Conservation (phyloP, 2,113 vertebrate species). For the Nothobranchius furzeri region DNA sequence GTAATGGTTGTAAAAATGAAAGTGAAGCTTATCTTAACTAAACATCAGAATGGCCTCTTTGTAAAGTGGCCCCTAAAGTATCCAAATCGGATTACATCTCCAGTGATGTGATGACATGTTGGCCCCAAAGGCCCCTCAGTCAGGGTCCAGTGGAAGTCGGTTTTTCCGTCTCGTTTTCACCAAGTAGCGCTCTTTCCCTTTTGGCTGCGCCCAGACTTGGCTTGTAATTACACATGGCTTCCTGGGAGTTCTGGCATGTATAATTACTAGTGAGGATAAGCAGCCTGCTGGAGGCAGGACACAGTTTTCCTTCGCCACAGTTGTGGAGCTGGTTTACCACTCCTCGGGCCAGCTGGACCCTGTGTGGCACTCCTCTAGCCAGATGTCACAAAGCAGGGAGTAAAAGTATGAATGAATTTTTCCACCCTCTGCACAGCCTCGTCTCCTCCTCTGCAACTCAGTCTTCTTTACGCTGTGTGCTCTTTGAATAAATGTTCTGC, state of each 20-base stretch:
- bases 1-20: constrained; percentile 22
- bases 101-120: constrained; percentile 27
- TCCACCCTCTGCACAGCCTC: constrained; percentile 10
- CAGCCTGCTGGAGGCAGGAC: constrained; percentile 61
- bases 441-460: constrained; percentile 11
- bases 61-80: constrained; percentile 14
- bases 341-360: constrained; percentile 56
- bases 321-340: constrained; percentile 46
- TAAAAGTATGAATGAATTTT: constrained; percentile 44
- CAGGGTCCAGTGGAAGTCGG: constrained; percentile 32
- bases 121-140: constrained; percentile 31
- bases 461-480: constrained; percentile 6
- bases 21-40: background rate
- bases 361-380: constrained; percentile 48
- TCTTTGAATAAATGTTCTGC: constrained; percentile 32
- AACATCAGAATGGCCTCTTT: constrained; percentile 14
- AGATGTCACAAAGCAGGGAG: constrained; percentile 49
- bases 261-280: constrained; percentile 69
- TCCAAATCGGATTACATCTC: constrained; percentile 27
- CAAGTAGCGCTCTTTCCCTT: constrained; percentile 49
- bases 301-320: constrained; percentile 48
- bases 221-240: constrained; percentile 74
- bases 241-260: constrained; percentile 69
- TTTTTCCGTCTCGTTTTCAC: constrained; percentile 33
- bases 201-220: constrained; percentile 54